Evolutionary conservation across 2,797 vertebrate species (phyloP).

Genomic region (Pseudochirops cupreus): DNA sequence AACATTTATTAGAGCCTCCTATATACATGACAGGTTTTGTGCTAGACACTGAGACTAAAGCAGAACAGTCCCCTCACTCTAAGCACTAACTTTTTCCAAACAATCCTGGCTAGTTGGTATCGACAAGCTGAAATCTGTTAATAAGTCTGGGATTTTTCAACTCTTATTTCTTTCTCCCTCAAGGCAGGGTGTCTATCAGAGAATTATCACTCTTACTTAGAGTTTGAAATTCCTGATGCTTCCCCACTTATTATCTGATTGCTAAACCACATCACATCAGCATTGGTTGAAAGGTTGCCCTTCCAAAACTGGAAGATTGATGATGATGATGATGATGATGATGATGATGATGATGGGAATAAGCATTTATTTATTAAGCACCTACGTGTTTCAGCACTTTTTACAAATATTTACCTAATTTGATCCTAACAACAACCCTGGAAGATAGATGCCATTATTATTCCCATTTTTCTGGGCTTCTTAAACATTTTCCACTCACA

Average conservation of each 20-base stretch:
- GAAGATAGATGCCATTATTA: not conserved
- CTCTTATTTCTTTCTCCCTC: not conserved
- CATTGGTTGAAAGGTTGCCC: not conserved
- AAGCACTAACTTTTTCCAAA: not conserved
- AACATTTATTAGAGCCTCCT: not conserved
- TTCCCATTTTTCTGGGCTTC: not conserved
- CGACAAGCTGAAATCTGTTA: not conserved
- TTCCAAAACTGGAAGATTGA: not conserved
- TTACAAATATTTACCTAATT: not conserved
- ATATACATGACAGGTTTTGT: not conserved
- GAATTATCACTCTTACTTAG: not conserved
- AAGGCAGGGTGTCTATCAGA: not conserved
- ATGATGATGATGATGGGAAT: not conserved
- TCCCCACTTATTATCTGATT: not conserved
- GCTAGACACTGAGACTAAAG: not conserved
- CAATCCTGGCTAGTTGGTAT: not conserved
- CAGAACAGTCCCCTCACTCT: not conserved
- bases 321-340: not conserved
- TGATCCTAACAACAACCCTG: not conserved
- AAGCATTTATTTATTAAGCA: not conserved
- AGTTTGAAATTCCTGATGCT: not conserved
- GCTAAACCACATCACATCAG: not conserved
- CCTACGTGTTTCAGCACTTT: not conserved
- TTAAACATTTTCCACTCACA: too few species aligned
- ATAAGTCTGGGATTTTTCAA: not conserved